Percentiles rank a stretch among this genome's conserved stretches.
Conservation (phyloP, 2,797 vertebrate genomes). For the Melanogrammus aeglefinus region DNA sequence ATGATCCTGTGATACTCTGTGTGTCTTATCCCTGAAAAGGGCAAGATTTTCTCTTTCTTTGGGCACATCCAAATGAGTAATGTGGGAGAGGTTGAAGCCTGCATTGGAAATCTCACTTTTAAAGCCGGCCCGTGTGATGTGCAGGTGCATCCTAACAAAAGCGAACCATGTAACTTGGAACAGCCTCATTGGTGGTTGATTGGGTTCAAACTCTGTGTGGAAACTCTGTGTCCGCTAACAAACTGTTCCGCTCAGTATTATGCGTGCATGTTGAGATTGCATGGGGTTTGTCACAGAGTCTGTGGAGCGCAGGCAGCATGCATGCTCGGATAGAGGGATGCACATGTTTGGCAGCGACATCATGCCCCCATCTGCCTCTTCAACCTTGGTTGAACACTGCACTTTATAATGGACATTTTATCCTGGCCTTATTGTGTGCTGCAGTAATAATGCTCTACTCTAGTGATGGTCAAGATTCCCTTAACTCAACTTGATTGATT, state of each 20-base stretch:
- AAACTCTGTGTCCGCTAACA: neutral
- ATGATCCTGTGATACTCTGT: neutral
- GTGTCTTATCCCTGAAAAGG: neutral
- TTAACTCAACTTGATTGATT: neutral
- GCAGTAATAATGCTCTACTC: neutral
- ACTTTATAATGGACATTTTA: conserved; percentile 61
- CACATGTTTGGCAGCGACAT: conserved; percentile 74
- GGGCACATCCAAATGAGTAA: conserved; percentile 16
- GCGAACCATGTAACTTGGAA: conserved; percentile 17
- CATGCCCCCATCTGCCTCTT: conserved; percentile 60
- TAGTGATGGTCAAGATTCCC: neutral
- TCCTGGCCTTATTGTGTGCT: conserved; percentile 57
- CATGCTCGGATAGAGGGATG: conserved; percentile 42
- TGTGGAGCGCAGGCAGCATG: conserved; percentile 48
- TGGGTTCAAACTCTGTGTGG: neutral
- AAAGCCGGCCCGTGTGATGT: conserved; percentile 17
- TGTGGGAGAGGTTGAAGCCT: conserved; percentile 43
- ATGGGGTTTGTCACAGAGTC: conserved; percentile 63
- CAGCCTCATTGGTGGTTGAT: conserved; percentile 1
- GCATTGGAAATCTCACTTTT: conserved; percentile 15
- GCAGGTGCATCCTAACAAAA: conserved; percentile 57
- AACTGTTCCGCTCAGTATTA: conserved; percentile 19
- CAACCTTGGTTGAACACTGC: conserved; percentile 72
- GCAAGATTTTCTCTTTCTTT: conserved; percentile 12
- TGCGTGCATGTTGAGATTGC: conserved; percentile 24